Percentiles rank a stretch among this genome's conserved stretches.
Conservation (phyloP, 2,797 vertebrate species). For the Diplodus puntazzo region DNA sequence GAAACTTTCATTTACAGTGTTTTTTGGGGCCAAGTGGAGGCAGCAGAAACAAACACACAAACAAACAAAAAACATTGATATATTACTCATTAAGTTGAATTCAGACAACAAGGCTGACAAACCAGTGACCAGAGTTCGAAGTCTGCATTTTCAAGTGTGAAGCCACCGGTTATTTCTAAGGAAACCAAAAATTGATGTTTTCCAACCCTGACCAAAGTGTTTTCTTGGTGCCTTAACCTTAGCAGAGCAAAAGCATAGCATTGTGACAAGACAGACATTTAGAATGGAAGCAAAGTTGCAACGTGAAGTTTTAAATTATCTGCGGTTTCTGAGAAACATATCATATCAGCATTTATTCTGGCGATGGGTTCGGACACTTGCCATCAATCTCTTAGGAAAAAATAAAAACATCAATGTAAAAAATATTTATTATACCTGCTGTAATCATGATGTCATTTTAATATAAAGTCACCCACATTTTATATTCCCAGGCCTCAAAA, state of each 20-base stretch:
- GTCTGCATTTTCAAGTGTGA: no score
- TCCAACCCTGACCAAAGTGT: no score
- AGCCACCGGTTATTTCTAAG: no score
- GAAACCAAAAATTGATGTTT: no score
- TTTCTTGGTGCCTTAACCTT: no score
- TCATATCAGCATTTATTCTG: no score
- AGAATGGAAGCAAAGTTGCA: background rate
- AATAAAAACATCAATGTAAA: background rate
- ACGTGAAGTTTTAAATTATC: no score
- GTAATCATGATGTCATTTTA: background rate
- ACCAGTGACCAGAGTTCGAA: no score
- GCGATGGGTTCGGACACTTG: constrained; percentile 6
- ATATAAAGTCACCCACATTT: background rate
- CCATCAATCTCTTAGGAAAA: background rate
- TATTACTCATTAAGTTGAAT: background rate
- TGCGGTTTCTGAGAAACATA: no score
- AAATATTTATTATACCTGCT: background rate
- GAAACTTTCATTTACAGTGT: background rate
- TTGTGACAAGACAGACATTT: no score
- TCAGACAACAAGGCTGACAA: no score
- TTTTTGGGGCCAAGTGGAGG: background rate
- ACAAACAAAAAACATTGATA: background rate
- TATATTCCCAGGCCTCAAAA: background rate
- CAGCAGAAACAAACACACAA: background rate
- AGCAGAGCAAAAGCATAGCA: no score